Conservation (phyloP, 2,797 vertebrate species). For the Hydrocynus forskahlii region DNA sequence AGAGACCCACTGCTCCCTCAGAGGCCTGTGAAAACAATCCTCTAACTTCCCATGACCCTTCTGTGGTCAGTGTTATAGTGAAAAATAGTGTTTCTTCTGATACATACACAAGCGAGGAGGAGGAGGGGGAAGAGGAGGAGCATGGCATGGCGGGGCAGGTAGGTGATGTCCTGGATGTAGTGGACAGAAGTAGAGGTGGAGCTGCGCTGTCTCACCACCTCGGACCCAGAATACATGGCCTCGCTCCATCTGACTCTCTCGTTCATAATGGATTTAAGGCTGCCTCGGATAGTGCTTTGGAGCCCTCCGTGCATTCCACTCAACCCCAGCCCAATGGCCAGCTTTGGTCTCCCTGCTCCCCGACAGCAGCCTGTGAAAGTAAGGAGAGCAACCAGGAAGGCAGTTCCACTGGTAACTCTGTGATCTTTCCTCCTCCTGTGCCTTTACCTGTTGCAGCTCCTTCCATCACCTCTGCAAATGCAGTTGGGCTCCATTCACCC, state of each 20-base stretch:
- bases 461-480: conserved; percentile 42
- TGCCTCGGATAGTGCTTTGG: conserved; percentile 50
- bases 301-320: neutral
- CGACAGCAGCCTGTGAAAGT: conserved; percentile 51
- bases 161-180: conserved; percentile 56
- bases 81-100: conserved; percentile 90
- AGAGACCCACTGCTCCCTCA: conserved; percentile 60
- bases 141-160: conserved; percentile 47
- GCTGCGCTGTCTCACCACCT: conserved; percentile 53
- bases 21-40: conserved; percentile 42
- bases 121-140: conserved; percentile 50
- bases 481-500: conserved; percentile 52
- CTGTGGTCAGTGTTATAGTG: conserved; percentile 93
- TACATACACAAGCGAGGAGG: conserved; percentile 62
- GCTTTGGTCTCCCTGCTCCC: conserved; percentile 62
- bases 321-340: conserved; percentile 59
- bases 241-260: conserved; percentile 57
- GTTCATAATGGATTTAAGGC: conserved; percentile 85
- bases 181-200: conserved; percentile 51
- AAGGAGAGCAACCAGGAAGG: conserved; percentile 32
- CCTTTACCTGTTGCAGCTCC: conserved; percentile 42
- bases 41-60: conserved; percentile 73
- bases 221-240: conserved; percentile 53
- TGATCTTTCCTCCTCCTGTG: conserved; percentile 54
- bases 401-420: conserved; percentile 32